Conservation (phyloP, 2,797 vertebrate species). For the Fratercula arctica region DNA sequence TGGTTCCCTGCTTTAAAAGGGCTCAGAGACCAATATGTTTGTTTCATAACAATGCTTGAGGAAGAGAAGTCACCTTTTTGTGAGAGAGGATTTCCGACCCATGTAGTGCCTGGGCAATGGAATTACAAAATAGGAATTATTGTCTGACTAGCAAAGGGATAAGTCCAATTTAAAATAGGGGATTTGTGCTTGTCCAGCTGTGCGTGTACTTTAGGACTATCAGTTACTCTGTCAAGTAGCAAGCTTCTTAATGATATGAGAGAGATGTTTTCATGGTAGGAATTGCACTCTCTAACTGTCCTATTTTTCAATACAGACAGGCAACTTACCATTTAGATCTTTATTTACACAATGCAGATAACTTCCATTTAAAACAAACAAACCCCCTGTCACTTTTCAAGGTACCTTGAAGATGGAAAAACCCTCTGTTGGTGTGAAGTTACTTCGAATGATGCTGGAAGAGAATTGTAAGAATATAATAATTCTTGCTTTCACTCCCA, state of each 20-base stretch:
- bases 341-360: neutral
- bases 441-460: neutral
- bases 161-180: slow-evolving; percentile 28
- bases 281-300: neutral
- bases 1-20: neutral
- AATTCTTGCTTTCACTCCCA: neutral
- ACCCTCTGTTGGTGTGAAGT: neutral
- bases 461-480: neutral
- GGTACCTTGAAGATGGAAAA: neutral
- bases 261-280: neutral
- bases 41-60: neutral
- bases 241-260: neutral
- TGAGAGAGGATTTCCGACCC: neutral
- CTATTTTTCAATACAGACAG: neutral
- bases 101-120: neutral
- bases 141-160: slow-evolving; percentile 7
- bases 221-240: neutral
- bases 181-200: slow-evolving; percentile 50
- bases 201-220: slow-evolving; percentile 11
- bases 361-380: neutral
- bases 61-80: neutral
- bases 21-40: neutral
- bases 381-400: neutral
- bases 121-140: slow-evolving; percentile 19
- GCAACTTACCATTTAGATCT: neutral